Base-by-base conservation (phyloP, 2,888 invertebrate genomes). In the Neoaliturus tenellus region DNA sequence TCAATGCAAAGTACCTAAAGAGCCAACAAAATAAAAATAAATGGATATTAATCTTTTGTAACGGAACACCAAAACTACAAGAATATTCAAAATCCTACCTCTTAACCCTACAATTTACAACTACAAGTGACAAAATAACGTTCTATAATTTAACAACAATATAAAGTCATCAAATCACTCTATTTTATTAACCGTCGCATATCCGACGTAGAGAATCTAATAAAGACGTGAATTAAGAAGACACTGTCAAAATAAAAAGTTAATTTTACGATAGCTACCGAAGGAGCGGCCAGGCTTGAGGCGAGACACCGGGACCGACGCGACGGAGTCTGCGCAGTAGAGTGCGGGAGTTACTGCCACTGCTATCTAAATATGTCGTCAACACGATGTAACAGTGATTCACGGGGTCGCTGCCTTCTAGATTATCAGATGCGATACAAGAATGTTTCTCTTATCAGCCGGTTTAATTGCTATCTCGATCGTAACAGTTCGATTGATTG, bases 261-360 rank as follows among this genome's bases (percentile, higher is more conserved):
- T 39, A 75, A 48, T 35, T 75, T 75, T 75, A 75, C 25, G 75
- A 75, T 75, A 75, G 41, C 41, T 44, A 44, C 44, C 75, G 69
- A 35, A 20, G 39, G 35, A 25, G 69, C 69, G 69, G 69, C 62
- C 62, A 25, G 25, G 17, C 51, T 6, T 44, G 44, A 14, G 17
- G 44, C 44, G 44, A n/a, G 48, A 48, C 17, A 58, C 58, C n/a
- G 62, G 62, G 31, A 3, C 5, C 4, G 3, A 3, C 5, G 31
- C 8, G 67, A 69, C 69, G 3, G 67, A 67, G 31, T 67, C n/a
- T 33, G 35, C 39, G 39, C 39, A 33, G 39, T 39, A 62, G 35
- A 69, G 4, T 33, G 39, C 0, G n/a, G 14, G 69, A 69, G 39
- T 39, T 69, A 33, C 39, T 39, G 39, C 69, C 39, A 10, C 69